phyloP scores from a whole-genome alignment of 2,888 invertebrate species.

The Tachina grossa region DNA sequence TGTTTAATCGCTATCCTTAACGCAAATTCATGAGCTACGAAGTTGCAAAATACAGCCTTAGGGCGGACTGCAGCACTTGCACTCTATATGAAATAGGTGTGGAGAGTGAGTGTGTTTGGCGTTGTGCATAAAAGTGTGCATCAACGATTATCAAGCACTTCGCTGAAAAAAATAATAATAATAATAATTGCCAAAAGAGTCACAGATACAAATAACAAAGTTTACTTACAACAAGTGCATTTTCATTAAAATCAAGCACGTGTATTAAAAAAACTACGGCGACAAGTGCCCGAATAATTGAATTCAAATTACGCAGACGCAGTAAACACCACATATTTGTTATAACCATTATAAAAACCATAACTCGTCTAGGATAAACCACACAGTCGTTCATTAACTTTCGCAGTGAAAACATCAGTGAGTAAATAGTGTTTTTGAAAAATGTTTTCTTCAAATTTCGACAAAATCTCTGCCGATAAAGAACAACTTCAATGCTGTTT shows the following conservation, averaged over 20 bases:
- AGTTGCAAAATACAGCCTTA: constrained; percentile 18
- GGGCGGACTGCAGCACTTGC: constrained; percentile 20
- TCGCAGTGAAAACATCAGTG: constrained; percentile 38
- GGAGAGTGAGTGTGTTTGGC: constrained; percentile 35
- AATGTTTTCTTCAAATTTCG: constrained; percentile 43
- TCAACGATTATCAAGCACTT: constrained; percentile 14
- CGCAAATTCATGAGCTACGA: not conserved
- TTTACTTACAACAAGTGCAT: constrained; percentile 47
- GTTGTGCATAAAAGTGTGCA: constrained; percentile 54
- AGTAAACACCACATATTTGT: not conserved
- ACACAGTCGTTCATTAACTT: constrained; percentile 32
- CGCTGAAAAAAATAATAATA: not conserved
- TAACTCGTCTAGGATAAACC: not conserved
- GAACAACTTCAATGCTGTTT: constrained; percentile 36
- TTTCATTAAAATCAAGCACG: constrained; percentile 63
- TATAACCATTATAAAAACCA: constrained; percentile 60
- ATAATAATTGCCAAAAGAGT: constrained; percentile 35
- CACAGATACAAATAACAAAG: not conserved
- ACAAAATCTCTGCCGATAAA: not conserved
- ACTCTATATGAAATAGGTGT: constrained; percentile 24
- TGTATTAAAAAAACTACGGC: constrained; percentile 39
- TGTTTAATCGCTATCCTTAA: constrained; percentile 13
- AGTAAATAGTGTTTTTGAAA: not conserved
- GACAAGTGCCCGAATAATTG: constrained; percentile 66
- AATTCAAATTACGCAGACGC: constrained; percentile 60